Evolutionary conservation across 1,140 invertebrate species (phyloP).

Genomic region (Trichonephila clavata): DNA sequence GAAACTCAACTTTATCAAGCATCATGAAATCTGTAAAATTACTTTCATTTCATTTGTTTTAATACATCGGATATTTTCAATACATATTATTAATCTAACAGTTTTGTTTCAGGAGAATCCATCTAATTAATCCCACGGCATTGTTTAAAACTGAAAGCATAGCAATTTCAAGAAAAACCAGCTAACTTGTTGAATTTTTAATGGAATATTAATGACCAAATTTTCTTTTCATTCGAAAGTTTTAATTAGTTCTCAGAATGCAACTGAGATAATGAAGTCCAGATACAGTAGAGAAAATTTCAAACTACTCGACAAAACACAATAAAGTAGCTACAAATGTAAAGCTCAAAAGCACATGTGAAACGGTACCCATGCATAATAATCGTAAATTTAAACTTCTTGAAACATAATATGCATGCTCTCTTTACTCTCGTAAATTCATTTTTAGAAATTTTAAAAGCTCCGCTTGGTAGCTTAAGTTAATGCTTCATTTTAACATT

Average conservation of each 20-base stretch:
- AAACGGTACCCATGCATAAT: not conserved
- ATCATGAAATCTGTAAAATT: no score
- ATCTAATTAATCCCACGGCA: no score
- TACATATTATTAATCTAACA: no score
- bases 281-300: not conserved
- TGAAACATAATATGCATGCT: not conserved
- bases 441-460: constrained; percentile 3
- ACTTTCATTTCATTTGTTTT: no score
- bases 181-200: not conserved
- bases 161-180: not conserved
- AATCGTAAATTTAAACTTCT: not conserved
- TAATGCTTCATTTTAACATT: not conserved
- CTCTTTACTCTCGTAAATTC: not conserved
- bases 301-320: not conserved
- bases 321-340: not conserved
- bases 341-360: not conserved
- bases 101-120: no score
- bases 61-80: no score
- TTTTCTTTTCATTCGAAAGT: not conserved
- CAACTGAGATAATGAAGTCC: not conserved
- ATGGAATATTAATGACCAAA: not conserved
- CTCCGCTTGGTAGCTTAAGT: not conserved
- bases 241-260: not conserved
- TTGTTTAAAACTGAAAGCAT: not conserved
- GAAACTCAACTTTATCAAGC: no score